Conservation (phyloP, 2,113 vertebrate species). For the Gobiocypris rarus region DNA sequence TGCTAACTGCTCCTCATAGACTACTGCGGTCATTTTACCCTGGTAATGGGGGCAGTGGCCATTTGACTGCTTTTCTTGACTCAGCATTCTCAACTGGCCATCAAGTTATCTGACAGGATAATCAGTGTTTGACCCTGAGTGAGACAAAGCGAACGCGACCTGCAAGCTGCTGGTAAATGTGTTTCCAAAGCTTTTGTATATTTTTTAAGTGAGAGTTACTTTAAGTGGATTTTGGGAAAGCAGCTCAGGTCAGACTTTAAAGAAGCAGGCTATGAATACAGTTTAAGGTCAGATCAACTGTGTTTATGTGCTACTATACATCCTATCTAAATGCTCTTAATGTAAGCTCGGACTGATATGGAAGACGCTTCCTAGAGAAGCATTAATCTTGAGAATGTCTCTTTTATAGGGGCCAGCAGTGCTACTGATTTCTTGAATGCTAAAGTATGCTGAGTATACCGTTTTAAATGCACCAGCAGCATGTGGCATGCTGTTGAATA, state of each 20-base stretch:
- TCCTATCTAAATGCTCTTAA: constrained; percentile 1
- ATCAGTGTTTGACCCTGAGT: constrained; percentile 40
- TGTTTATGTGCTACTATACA: not conserved
- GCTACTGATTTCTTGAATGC: not conserved
- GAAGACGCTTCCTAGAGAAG: constrained; percentile 7
- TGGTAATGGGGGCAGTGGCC: constrained; percentile 35
- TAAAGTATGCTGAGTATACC: not conserved
- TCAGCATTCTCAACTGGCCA: constrained; percentile 36
- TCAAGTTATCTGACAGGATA: constrained; percentile 41
- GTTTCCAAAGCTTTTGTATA: not conserved
- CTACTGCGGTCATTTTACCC: constrained; percentile 13
- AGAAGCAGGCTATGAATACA: constrained; percentile 1
- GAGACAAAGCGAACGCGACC: not conserved
- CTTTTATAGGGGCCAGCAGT: not conserved
- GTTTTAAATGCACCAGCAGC: not conserved
- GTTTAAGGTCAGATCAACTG: constrained; percentile 4
- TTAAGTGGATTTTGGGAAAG: not conserved
- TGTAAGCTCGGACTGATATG: not conserved
- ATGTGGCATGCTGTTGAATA: not conserved
- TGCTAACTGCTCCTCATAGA: constrained; percentile 33
- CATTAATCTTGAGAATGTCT: constrained; percentile 1
- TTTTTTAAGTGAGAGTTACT: constrained; percentile 13
- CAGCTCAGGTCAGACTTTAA: not conserved
- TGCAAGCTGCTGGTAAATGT: not conserved
- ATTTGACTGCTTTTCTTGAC: constrained; percentile 28